These are phyloP conservation scores for Triplophysa siluroides DNA, from an alignment of 2,113 vertebrate species.

Conservation along the genomic window DNA sequence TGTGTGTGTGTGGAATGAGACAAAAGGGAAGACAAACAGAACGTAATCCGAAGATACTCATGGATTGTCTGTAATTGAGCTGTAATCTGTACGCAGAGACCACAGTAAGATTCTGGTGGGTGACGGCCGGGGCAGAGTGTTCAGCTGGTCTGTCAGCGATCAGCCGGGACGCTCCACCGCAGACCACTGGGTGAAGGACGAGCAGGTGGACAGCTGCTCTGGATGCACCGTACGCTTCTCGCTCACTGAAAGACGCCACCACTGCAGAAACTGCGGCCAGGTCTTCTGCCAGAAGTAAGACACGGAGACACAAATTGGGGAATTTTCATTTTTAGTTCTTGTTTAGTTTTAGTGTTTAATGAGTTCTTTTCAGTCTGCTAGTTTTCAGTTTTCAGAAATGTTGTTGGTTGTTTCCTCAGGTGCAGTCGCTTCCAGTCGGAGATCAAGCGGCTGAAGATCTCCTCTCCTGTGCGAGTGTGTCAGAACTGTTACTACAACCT, in stretches of 20 bases:
- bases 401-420: slow-evolving; percentile 64
- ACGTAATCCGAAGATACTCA: neutral
- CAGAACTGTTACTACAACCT: slow-evolving; percentile 99
- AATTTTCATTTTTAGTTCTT: too few species aligned
- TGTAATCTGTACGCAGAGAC: slow-evolving; percentile 75
- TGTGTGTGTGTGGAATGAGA: neutral
- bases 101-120: slow-evolving; percentile 98
- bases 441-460: slow-evolving; percentile 97
- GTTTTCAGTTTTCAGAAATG: neutral
- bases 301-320: neutral
- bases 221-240: slow-evolving; percentile 92
- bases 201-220: slow-evolving; percentile 94
- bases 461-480: slow-evolving; percentile 94
- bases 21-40: neutral
- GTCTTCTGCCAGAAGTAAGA: slow-evolving; percentile 99
- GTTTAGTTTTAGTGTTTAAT: neutral
- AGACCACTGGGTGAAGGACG: slow-evolving; percentile 98
- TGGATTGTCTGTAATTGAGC: neutral
- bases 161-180: slow-evolving; percentile 93
- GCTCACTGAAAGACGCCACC: slow-evolving; percentile 92
- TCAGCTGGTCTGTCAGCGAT: slow-evolving; percentile 98
- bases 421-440: slow-evolving; percentile 98
- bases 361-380: neutral
- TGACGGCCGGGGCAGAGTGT: slow-evolving; percentile 90
- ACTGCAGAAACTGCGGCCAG: slow-evolving; percentile 97